Conservation (phyloP, 2,113 vertebrate genomes). For the Ascaphus truei region DNA sequence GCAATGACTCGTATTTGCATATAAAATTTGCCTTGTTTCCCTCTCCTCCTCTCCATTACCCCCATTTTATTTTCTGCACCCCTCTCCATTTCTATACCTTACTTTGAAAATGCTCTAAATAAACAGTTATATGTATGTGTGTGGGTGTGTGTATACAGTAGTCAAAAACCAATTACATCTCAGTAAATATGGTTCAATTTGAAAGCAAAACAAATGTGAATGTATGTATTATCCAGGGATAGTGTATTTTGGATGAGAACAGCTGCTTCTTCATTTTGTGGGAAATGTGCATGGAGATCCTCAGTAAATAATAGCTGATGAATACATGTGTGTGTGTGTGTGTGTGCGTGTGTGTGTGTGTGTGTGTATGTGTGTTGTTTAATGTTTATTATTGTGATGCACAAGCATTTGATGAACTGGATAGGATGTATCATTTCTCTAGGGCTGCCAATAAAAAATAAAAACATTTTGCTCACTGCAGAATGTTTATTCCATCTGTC, state of each 20-base stretch:
- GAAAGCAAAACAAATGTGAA: background rate
- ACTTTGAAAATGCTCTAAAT: no score
- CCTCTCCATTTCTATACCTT: no score
- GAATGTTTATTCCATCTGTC: conserved; percentile 24
- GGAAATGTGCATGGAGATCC: conserved; percentile 18
- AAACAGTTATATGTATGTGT: no score
- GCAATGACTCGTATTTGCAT: no score
- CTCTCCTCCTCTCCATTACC: no score
- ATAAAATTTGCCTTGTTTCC: no score
- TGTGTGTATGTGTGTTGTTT: background rate
- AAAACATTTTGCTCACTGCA: conserved; percentile 19
- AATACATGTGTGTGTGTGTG: background rate
- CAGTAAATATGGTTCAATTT: background rate
- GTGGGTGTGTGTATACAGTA: no score
- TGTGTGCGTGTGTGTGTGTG: background rate
- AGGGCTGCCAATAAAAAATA: conserved; percentile 34
- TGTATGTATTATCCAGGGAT: background rate
- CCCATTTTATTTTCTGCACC: no score
- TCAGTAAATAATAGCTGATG: conserved; percentile 18
- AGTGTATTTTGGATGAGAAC: conserved; percentile 20
- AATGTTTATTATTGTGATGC: background rate
- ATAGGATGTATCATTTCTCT: conserved; percentile 27
- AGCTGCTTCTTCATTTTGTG: conserved; percentile 15
- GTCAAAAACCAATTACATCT: background rate
- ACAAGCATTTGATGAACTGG: background rate